These are phyloP conservation scores for Tetragnatha versicolor DNA, from an alignment of 1,140 invertebrate species.

Conservation along the genomic window DNA sequence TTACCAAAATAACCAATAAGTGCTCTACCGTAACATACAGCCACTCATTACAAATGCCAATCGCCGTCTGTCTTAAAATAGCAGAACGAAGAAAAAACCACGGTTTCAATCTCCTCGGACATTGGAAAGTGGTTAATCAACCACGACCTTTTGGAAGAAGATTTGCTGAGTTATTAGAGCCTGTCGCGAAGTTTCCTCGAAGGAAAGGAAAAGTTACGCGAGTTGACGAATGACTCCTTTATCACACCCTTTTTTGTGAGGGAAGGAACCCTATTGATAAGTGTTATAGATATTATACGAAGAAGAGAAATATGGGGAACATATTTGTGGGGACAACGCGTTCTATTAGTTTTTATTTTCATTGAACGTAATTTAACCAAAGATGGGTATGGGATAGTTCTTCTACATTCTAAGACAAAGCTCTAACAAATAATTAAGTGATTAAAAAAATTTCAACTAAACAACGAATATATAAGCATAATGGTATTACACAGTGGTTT, in stretches of 20 bases:
- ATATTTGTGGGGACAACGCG: background rate
- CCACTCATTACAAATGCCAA: background rate
- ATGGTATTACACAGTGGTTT: too few relatives aligned
- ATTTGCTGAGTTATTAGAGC: conserved; percentile 21
- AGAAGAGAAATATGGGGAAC: background rate
- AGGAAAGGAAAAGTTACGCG: conserved; percentile 25
- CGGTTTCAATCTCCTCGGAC: background rate
- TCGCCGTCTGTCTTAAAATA: background rate
- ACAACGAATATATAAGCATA: too few relatives aligned
- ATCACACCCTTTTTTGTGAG: background rate
- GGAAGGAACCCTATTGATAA: background rate
- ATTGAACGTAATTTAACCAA: background rate
- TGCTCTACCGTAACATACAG: background rate
- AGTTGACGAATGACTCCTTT: background rate
- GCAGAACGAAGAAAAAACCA: background rate
- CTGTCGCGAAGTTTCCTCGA: conserved; percentile 2
- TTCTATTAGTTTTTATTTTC: background rate
- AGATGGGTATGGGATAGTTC: too few relatives aligned
- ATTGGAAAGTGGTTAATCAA: conserved; percentile 2
- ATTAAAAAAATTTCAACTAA: too few relatives aligned
- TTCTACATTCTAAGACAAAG: too few relatives aligned
- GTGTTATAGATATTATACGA: background rate
- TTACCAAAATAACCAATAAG: background rate
- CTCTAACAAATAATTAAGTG: too few relatives aligned
- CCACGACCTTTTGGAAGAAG: conserved; percentile 3